Evolutionary conservation across 2,797 vertebrate species (phyloP).

Genomic region (Pangasius macronema): DNA sequence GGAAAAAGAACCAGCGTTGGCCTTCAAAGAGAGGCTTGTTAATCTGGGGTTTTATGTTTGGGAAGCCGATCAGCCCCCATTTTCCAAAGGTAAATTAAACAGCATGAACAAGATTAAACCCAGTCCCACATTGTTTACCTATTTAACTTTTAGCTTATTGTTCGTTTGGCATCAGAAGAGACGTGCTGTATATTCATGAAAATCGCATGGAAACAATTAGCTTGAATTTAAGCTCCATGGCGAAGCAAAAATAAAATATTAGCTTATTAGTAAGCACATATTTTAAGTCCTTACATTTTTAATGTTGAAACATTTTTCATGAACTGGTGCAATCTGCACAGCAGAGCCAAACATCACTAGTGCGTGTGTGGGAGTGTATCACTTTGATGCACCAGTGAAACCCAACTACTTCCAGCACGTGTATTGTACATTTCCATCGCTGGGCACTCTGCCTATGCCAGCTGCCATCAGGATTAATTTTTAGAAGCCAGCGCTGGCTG

Average conservation of each 20-base stretch:
- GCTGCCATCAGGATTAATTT: slow-evolving; percentile 68
- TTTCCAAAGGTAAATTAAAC: slow-evolving; percentile 59
- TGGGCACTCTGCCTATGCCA: slow-evolving; percentile 54
- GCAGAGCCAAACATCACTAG: background rate
- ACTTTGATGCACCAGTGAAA: slow-evolving; percentile 28
- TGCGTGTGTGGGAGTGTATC: background rate
- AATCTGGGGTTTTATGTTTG: slow-evolving; percentile 57
- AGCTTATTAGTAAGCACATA: slow-evolving; percentile 20
- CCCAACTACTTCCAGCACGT: slow-evolving; percentile 28
- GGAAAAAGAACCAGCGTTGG: slow-evolving; percentile 47
- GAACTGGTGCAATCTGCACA: background rate
- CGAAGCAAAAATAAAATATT: slow-evolving; percentile 15
- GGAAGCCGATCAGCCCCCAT: slow-evolving; percentile 50
- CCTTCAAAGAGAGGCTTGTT: slow-evolving; percentile 59
- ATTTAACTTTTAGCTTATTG: background rate
- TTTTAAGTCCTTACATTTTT: background rate
- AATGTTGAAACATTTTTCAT: background rate
- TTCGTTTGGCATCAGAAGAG: background rate
- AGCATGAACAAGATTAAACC: slow-evolving; percentile 17
- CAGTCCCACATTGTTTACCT: slow-evolving; percentile 12
- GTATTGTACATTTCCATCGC: slow-evolving; percentile 68
- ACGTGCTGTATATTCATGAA: background rate
- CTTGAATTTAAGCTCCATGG: background rate
- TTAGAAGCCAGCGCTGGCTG: slow-evolving; percentile 67
- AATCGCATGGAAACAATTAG: background rate